phyloP scores from a whole-genome alignment of 2,888 invertebrate genomes.

The Sinhomidia bicolor region DNA sequence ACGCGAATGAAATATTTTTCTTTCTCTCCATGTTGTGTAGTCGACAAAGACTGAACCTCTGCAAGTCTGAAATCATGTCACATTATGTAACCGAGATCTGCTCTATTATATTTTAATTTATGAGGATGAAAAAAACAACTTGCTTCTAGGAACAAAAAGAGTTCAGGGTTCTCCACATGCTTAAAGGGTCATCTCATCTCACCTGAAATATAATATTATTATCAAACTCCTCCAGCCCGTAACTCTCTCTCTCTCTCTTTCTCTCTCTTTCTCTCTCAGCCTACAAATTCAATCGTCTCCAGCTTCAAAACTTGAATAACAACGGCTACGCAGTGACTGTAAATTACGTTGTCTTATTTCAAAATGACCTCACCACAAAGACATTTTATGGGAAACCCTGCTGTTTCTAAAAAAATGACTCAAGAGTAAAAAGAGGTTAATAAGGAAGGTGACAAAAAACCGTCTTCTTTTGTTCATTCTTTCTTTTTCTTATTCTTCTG shows the following conservation, averaged over 20 bases:
- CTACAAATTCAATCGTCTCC: neutral
- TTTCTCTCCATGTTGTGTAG: too few relatives aligned
- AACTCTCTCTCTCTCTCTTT: neutral
- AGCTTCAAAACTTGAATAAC: neutral
- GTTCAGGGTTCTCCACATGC: neutral
- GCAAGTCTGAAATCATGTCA: slow-evolving; percentile 43
- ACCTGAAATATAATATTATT: neutral
- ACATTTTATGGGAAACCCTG: slow-evolving; percentile 61
- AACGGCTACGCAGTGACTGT: neutral
- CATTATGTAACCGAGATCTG: slow-evolving; percentile 51
- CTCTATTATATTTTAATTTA: slow-evolving; percentile 76
- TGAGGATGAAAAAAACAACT: slow-evolving; percentile 58
- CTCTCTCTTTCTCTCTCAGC: neutral
- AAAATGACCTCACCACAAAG: slow-evolving; percentile 26
- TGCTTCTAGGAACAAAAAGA: neutral
- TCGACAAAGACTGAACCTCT: neutral
- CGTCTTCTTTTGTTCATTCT: slow-evolving; percentile 1
- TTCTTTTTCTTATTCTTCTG: neutral
- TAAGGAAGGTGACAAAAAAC: slow-evolving; percentile 38
- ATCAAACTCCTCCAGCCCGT: neutral
- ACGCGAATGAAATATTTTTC: too few relatives aligned
- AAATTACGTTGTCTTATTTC: slow-evolving; percentile 12
- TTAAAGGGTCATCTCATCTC: neutral
- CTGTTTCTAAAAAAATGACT: slow-evolving; percentile 43
- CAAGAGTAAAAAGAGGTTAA: neutral